Evolutionary conservation across 30 jellyfish, hydroid and myxozoan genomes (phyloP), one percentile per base, ranked within the genome.

Genomic region (Aurelia coerulea): DNA sequence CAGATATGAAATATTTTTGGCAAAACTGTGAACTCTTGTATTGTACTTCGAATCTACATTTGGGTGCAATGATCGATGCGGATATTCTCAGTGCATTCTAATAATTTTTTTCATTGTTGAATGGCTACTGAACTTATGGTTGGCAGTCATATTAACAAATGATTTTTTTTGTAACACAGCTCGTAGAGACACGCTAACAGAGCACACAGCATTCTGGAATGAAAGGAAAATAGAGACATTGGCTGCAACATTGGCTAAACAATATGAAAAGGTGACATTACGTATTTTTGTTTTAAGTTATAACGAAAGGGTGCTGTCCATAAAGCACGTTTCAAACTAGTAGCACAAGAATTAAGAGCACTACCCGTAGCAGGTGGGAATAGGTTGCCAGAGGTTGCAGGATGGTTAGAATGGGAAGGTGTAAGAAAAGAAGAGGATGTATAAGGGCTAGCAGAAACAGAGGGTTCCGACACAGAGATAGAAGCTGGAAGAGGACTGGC

Each of bases 191-290:
- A 60, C 69, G 33, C 33, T 81, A 37, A 81, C 90, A 10, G 90
- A 81, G 54, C 90, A 81, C 58, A 59, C 90, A 49, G 90, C 90
- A 29, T 81, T 81, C 58, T 81, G 90, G 90, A 81, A 81, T 68
- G 70, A 49, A 68, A 69, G 62, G 70, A 81, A 81, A 68, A 65
- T 66, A 2, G 90, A 81, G 74, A 81, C 23, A 58, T 33, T 81
- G 75, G 90, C 90, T 17, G 33, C 60, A 67, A 5, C 90, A 23
- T 68, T 81, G 54, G 80, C 74, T 19, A 65, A 41, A 71, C 90
- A 81, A 54, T 81, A 81, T 56, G 50, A 13, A 18, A 81, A 81
- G 90, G 90, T 81, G 37, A 78, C 33, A 14, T 8, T 66, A n/a
- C 53, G 49, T 19, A 66, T 19, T 32, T 66, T 13, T 7, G 23